These are phyloP conservation scores for Phenganax subtilis DNA, from an alignment of 92 coral and sea anemone species.

Conservation along the genomic window DNA sequence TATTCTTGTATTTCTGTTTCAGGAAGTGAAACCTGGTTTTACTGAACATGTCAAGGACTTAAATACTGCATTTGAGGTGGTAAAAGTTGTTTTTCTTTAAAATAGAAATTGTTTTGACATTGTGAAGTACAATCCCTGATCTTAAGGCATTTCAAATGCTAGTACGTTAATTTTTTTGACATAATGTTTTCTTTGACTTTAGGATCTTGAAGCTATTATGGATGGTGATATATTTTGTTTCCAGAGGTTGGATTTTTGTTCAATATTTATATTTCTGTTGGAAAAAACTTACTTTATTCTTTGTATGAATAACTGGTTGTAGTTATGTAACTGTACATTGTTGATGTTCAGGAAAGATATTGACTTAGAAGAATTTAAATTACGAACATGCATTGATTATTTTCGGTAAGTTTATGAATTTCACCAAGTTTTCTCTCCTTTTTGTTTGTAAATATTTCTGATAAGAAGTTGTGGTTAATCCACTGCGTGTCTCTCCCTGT, in stretches of 20 bases:
- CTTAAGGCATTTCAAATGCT: background rate
- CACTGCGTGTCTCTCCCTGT: no score
- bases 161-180: background rate
- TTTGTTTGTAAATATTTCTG: no score
- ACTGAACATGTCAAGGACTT: constrained; percentile 84
- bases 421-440: no score
- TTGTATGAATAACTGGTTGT: constrained; percentile 26
- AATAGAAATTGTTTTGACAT: background rate
- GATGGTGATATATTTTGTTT: constrained; percentile 94
- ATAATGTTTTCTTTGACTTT: background rate
- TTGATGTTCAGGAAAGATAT: constrained; percentile 43
- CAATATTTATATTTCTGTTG: background rate
- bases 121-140: background rate
- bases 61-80: constrained; percentile 61
- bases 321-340: background rate
- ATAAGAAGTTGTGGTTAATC: no score
- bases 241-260: constrained; percentile 60
- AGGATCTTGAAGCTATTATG: constrained; percentile 95
- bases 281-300: constrained; percentile 15
- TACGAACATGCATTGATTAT: constrained; percentile 60
- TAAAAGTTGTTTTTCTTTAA: constrained; percentile 5
- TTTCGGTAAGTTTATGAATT: constrained; percentile 51
- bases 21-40: constrained; percentile 83
- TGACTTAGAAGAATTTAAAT: constrained; percentile 49
- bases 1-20: constrained; percentile 7